Evolutionary conservation across 2,888 invertebrate species (phyloP).

Genomic region (Cosmia pyralina): DNA sequence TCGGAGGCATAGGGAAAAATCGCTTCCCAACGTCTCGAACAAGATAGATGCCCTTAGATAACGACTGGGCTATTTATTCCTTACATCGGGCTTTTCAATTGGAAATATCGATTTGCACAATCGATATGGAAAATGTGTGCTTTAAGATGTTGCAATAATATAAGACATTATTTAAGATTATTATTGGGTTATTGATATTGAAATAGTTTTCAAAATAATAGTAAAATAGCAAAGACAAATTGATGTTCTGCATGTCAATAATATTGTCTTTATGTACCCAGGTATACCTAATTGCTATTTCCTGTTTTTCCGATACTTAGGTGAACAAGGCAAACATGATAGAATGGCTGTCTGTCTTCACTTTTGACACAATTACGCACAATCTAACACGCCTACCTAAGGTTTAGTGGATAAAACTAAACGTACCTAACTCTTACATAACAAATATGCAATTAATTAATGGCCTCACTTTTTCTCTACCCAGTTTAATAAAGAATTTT

Average conservation of each 20-base stretch:
- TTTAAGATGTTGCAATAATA: constrained; percentile 53
- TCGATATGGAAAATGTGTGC: constrained; percentile 59
- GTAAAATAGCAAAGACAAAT: neutral
- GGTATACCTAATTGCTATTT: neutral
- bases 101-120: constrained; percentile 69
- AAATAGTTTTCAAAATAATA: neutral
- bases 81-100: constrained; percentile 73
- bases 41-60: constrained; percentile 77
- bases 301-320: neutral
- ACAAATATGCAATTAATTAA: constrained; percentile 9
- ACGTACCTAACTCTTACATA: neutral
- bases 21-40: constrained; percentile 71
- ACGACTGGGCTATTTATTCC: constrained; percentile 68
- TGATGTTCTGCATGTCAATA: neutral
- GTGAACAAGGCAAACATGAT: neutral
- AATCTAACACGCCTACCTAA: neutral
- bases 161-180: neutral
- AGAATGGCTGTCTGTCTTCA: neutral
- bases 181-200: neutral
- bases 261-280: neutral
- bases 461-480: neutral
- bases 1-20: constrained; percentile 80
- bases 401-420: no score
- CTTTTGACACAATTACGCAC: neutral
- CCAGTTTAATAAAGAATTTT: constrained; percentile 25